phyloP scores from a whole-genome alignment of 2,113 vertebrate genomes.

The Cebidichthys violaceus region DNA sequence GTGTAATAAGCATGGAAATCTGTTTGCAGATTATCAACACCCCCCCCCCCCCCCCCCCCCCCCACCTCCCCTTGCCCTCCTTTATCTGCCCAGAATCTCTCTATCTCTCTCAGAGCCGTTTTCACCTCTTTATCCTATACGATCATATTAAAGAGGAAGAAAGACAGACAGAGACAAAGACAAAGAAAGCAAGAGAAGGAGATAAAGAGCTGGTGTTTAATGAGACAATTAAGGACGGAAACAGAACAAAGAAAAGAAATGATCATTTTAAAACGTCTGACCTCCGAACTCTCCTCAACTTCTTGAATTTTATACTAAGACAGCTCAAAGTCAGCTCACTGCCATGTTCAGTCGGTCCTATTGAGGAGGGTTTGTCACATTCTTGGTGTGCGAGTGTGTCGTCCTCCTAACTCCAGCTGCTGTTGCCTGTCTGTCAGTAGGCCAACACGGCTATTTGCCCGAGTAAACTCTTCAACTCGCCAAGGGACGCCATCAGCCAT shows the following conservation, averaged over 20 bases:
- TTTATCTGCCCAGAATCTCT: conserved; percentile 88
- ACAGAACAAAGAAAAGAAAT: conserved; percentile 25
- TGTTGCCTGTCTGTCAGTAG: conserved; percentile 69
- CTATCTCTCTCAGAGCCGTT: conserved; percentile 80
- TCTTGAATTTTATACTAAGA: conserved; percentile 1
- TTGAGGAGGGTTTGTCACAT: conserved; percentile 28
- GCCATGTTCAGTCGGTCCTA: background rate
- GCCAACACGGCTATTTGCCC: conserved; percentile 46
- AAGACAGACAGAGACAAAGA: conserved; percentile 41
- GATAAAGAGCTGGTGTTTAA: conserved; percentile 44
- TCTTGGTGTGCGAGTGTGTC: conserved; percentile 12
- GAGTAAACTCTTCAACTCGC: conserved; percentile 79
- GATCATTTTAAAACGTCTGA: background rate
- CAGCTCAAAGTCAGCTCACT: conserved; percentile 2
- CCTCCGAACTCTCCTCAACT: conserved; percentile 19
- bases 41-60: conserved; percentile 61
- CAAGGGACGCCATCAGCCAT: conserved; percentile 60
- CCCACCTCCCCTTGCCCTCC: conserved; percentile 71
- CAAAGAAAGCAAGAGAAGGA: conserved; percentile 32
- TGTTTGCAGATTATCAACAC: conserved; percentile 97
- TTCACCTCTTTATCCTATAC: conserved; percentile 89
- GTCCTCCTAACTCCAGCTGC: conserved; percentile 66
- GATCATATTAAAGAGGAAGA: conserved; percentile 51
- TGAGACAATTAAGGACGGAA: conserved; percentile 29
- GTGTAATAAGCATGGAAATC: conserved; percentile 99